Evolutionary conservation across 2,797 vertebrate genomes (phyloP), one percentile per base, ranked within the genome.

Genomic region (Micropoecilia bifurca): DNA sequence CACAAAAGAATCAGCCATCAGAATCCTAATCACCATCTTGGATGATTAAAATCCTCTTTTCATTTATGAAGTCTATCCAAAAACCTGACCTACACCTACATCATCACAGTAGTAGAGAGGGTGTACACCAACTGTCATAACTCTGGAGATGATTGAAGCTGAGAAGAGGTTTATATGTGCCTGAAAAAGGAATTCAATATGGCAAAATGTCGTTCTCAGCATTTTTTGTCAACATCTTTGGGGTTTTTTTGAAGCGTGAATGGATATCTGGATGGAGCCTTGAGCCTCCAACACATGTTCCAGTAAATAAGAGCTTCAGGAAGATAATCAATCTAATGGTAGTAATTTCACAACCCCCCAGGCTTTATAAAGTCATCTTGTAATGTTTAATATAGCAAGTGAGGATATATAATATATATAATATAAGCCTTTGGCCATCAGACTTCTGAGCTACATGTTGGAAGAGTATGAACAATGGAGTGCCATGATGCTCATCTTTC

Each of bases 101-200:
- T 68, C 81, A 78, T 59, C 41, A 13, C 81, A 77, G 75, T 83
- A 59, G 79, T 68, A 82, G 71, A 68, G 77, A 63, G 76, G 78
- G 82, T 82, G 80, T 84, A 84, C 89, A 89, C 84, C 75, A 87
- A 88, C 84, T 90, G 87, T 89, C 86, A 82, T 45, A 59, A 63
- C 84, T 88, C 83, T 55, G 87, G 80, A 85, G 87, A 93, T 91
- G 82, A 92, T 87, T 80, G 73, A 73, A 89, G 87, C 82, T 79
- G 80, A 84, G 83, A 89, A 87, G 89, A 82, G 86, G 83, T 80
- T 83, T 90, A 92, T 91, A 76, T 69, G 76, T 81, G 78, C 84
- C 66, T 78, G 85, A 81, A 53, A 90, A 91, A 90, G 6, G 6
- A 90, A 92, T 91, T 88, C 83, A 92, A 82, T 83, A 90, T 91